Evolutionary conservation across 1,140 invertebrate species (phyloP).

Genomic region (Drosophila prosaltans): DNA sequence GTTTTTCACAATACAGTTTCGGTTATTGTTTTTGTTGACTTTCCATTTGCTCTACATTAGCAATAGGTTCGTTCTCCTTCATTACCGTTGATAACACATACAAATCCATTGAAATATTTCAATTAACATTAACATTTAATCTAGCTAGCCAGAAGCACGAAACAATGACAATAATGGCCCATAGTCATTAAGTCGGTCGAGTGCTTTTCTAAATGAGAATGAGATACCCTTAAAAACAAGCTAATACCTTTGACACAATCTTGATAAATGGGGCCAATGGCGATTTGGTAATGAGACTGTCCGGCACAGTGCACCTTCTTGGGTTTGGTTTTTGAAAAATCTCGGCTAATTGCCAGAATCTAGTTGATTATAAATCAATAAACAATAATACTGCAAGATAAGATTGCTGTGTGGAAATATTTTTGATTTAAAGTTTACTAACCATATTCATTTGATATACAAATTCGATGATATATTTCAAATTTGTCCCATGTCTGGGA

Average conservation of each 20-base stretch:
- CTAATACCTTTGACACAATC: constrained; percentile 59
- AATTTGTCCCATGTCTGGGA: too few relatives aligned
- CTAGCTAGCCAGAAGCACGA: background rate
- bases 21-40: background rate
- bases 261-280: constrained; percentile 47
- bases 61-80: background rate
- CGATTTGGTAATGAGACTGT: constrained; percentile 1
- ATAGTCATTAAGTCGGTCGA: constrained; percentile 38
- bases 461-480: too few relatives aligned
- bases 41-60: constrained; percentile 1
- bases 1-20: background rate
- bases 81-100: constrained; percentile 1
- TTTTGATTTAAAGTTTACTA: background rate
- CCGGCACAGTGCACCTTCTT: background rate
- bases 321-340: constrained; percentile 12
- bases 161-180: constrained; percentile 22
- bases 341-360: constrained; percentile 33
- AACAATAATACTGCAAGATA: constrained; percentile 24
- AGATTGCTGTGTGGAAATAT: constrained; percentile 5
- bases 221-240: constrained; percentile 11
- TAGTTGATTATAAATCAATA: constrained; percentile 35
- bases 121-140: constrained; percentile 12
- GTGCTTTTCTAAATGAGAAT: constrained; percentile 30
- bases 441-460: background rate
- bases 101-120: constrained; percentile 13